A percentile compares a stretch with the other conserved stretches of the same genome.
phyloP scores from a whole-genome alignment of 2,797 vertebrate species.

The Numenius phaeopus region DNA sequence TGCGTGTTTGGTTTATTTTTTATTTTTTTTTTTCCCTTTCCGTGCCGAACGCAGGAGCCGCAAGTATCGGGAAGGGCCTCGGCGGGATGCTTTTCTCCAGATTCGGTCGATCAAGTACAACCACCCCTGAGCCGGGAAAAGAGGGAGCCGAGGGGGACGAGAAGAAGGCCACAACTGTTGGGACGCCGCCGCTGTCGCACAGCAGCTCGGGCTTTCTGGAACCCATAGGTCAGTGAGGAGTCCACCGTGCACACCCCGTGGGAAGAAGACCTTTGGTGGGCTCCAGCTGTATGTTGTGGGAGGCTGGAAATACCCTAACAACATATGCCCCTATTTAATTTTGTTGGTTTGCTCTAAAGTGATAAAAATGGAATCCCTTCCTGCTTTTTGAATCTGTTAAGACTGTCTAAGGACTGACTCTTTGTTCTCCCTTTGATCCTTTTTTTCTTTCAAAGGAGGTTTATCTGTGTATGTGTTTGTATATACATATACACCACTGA shows the following conservation, averaged over 20 bases:
- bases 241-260: background rate
- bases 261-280: background rate
- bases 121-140: slow-evolving; percentile 81
- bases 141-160: slow-evolving; percentile 83
- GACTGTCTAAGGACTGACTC: background rate
- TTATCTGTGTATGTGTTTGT: background rate
- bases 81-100: slow-evolving; percentile 96
- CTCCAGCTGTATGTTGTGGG: background rate
- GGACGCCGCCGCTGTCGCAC: slow-evolving; percentile 68
- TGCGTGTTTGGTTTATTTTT: background rate
- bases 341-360: background rate
- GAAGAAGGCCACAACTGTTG: slow-evolving; percentile 74
- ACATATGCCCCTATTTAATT: fast-evolving
- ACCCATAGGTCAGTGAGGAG: slow-evolving; percentile 83
- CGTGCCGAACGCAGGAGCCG: slow-evolving; percentile 84
- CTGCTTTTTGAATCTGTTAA: background rate
- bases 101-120: slow-evolving; percentile 90
- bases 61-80: slow-evolving; percentile 96
- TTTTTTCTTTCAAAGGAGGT: background rate
- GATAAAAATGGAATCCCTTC: background rate
- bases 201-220: slow-evolving; percentile 87
- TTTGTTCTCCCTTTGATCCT: background rate
- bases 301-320: background rate
- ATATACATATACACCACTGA: background rate
- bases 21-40: background rate